Evolutionary conservation across 2,888 invertebrate genomes (phyloP), one percentile per base, ranked within the genome.

Genomic region (Nomada ferruginata): DNA sequence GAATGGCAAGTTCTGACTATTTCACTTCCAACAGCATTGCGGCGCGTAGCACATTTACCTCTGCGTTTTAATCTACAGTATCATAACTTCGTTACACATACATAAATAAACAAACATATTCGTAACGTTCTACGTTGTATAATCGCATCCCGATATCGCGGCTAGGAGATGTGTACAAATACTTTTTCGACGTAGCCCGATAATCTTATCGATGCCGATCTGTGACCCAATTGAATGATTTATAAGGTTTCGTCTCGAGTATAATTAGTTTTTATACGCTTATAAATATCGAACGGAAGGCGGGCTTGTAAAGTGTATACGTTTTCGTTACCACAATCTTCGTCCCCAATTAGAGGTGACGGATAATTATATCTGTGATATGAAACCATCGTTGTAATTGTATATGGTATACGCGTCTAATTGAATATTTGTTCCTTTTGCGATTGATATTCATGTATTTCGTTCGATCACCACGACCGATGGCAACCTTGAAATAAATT

Each of bases 141-240:
- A 73, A 78, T 78, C 55, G 64, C 23, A 26, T 47, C 26, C 57
- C 36, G 36, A 78, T 72, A 60, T 74, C 64, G 57, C 20, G 7
- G 18, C 15, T 26, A 5, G 10, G 20, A 47, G 50, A 70, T 29
- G 23, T 26, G 71, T 55, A 47, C 52, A n/a, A 55, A 55, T 59
- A 50, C 18, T 11, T 71, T 63, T 26, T 44, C 42, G 71, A 47
- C 23, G 63, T 64, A 26, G 20, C 74, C 44, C 20, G 74, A 65
- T 60, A 72, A 59, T 69, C 77, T 79, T 77, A 70, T 78, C 79
- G 60, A 55, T 42, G 47, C 36, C 65, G 77, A 72, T 78, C 71
- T 78, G 23, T 66, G 79, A 78, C 72, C 79, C 55, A 60, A 11
- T 20, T 50, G 78, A 72, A 57, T 60, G 78, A 66, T 79, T 79